A percentile compares a stretch with the other conserved stretches of the same genome.
These are phyloP conservation scores for Pseudomyrmex sp. DNA, from an alignment of 1,140 invertebrate genomes.

Conservation along the genomic window DNA sequence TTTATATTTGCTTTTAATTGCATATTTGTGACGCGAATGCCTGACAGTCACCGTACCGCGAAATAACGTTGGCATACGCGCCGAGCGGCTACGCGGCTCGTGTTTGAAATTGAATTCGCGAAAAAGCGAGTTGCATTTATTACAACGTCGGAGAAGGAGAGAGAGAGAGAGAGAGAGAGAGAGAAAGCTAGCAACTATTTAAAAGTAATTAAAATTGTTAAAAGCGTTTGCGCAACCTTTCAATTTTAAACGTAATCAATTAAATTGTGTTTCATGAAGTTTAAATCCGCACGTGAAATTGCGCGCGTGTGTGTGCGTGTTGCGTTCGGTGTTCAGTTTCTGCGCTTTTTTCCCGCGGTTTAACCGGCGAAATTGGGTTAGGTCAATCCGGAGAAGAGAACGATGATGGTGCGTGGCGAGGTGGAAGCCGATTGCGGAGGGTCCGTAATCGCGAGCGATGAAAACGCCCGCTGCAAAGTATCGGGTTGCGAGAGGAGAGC, in stretches of 20 bases:
- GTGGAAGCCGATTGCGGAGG: slow-evolving; percentile 12
- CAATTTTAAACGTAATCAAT: no score
- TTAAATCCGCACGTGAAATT: neutral
- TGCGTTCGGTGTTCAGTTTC: no score
- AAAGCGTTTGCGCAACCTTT: neutral
- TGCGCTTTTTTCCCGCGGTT: neutral
- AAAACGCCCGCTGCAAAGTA: slow-evolving; percentile 60
- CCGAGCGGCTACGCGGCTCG: neutral
- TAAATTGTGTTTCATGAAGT: neutral
- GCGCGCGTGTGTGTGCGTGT: no score
- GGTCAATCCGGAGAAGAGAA: slow-evolving; percentile 4
- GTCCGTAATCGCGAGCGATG: slow-evolving; percentile 62
- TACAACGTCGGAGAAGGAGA: neutral
- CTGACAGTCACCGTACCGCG: slow-evolving; percentile 13
- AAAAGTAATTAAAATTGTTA: slow-evolving; percentile 8
- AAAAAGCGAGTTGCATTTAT: slow-evolving; percentile 19
- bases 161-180: neutral
- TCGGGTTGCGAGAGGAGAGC: slow-evolving; percentile 52
- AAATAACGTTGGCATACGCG: neutral
- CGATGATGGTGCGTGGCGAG: slow-evolving; percentile 15
- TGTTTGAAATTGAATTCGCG: slow-evolving; percentile 13
- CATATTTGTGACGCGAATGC: slow-evolving; percentile 39
- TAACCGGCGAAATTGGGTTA: slow-evolving; percentile 42
- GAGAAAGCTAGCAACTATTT: neutral
- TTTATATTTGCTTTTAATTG: slow-evolving; percentile 39